Conservation (phyloP, 2,888 invertebrate species). For the Bimastos eiseni region DNA sequence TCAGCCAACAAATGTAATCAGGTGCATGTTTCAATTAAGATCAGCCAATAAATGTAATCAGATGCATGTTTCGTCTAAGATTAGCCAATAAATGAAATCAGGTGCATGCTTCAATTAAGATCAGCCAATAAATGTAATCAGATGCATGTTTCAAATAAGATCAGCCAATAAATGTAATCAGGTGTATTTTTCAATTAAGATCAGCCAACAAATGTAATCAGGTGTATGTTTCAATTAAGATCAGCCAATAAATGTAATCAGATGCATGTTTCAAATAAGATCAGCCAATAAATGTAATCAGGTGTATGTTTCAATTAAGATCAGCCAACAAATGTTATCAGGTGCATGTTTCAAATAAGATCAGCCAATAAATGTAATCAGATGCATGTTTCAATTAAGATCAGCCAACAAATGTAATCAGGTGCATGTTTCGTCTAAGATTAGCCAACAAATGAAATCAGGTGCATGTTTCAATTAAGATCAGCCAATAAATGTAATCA, state of each 20-base stretch:
- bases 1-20: neutral
- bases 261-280: neutral
- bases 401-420: neutral
- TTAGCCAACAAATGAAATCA: neutral
- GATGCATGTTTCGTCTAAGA: neutral
- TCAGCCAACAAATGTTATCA: neutral
- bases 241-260: neutral
- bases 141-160: neutral
- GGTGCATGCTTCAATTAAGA: neutral
- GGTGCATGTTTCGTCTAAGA: neutral
- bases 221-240: neutral
- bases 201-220: neutral
- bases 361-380: neutral
- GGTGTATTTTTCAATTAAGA: neutral
- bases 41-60: neutral
- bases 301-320: neutral
- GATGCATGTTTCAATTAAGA: neutral
- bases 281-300: neutral
- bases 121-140: neutral
- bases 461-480: neutral
- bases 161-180: neutral
- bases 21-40: neutral
- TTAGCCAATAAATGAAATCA: neutral
- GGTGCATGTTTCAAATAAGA: neutral
- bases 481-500: neutral